Evolutionary conservation across 2,888 invertebrate species (phyloP).

Genomic region (Agrotis puta): DNA sequence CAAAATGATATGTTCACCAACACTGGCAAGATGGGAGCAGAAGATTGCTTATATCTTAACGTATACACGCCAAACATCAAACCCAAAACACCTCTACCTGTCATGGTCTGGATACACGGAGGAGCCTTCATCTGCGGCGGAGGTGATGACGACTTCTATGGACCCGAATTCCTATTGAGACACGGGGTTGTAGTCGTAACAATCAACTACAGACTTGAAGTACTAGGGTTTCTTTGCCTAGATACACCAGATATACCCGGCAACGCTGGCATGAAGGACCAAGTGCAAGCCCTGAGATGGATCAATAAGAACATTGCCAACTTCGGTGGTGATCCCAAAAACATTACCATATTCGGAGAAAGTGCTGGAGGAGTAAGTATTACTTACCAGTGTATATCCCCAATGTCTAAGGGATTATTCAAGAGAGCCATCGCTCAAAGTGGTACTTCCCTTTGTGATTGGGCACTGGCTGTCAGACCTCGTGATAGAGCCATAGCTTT

Average conservation of each 20-base stretch:
- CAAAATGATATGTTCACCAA: slow-evolving; percentile 45
- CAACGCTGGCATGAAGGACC: slow-evolving; percentile 75
- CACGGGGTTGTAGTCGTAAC: slow-evolving; percentile 69
- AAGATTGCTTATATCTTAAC: slow-evolving; percentile 72
- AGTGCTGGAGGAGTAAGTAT: slow-evolving; percentile 76
- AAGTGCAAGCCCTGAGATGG: slow-evolving; percentile 72
- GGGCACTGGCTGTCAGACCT: slow-evolving; percentile 87
- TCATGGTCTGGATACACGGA: slow-evolving; percentile 72
- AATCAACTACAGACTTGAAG: slow-evolving; percentile 70
- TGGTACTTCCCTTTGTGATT: slow-evolving; percentile 91
- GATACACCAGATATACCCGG: slow-evolving; percentile 72
- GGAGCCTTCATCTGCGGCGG: slow-evolving; percentile 67
- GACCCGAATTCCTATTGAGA: slow-evolving; percentile 71
- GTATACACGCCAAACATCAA: slow-evolving; percentile 70
- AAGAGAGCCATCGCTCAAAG: slow-evolving; percentile 92
- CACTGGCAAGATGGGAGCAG: slow-evolving; percentile 52
- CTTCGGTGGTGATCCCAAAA: slow-evolving; percentile 72
- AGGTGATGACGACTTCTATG: slow-evolving; percentile 66
- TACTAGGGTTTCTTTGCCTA: slow-evolving; percentile 71
- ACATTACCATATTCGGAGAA: slow-evolving; percentile 75
- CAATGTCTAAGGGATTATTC: slow-evolving; percentile 79
- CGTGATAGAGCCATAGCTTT: slow-evolving; percentile 80
- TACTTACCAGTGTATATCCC: slow-evolving; percentile 74
- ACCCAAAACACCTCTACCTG: slow-evolving; percentile 62
- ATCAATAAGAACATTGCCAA: slow-evolving; percentile 69